These are phyloP conservation scores for Epistrophe grossulariae DNA, from an alignment of 2,888 invertebrate species.

Conservation along the genomic window DNA sequence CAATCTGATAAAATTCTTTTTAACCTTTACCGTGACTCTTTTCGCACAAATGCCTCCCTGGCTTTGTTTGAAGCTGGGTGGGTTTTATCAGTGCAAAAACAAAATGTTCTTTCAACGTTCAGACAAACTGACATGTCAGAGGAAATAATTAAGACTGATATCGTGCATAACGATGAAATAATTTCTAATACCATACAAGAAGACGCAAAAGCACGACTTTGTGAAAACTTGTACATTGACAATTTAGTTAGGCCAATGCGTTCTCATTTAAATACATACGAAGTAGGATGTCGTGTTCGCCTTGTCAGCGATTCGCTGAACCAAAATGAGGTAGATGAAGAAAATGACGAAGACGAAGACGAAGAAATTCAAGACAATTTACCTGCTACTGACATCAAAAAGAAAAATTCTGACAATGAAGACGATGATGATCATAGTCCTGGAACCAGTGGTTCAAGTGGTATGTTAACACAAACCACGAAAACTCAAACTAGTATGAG, in stretches of 20 bases:
- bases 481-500: constrained; percentile 78
- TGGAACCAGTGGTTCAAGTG: constrained; percentile 86
- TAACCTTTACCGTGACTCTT: constrained; percentile 51
- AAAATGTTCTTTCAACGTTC: constrained; percentile 22
- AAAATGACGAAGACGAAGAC: constrained; percentile 82
- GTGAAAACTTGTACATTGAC: constrained; percentile 83
- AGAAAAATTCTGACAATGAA: constrained; percentile 83
- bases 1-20: constrained; percentile 32
- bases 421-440: constrained; percentile 87
- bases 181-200: constrained; percentile 23
- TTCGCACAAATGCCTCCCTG: constrained; percentile 39
- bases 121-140: constrained; percentile 45
- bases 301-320: constrained; percentile 86
- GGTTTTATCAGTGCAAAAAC: constrained; percentile 33
- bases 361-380: constrained; percentile 77
- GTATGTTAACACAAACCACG: constrained; percentile 79
- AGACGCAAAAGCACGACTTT: constrained; percentile 15
- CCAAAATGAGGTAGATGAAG: constrained; percentile 85
- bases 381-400: constrained; percentile 81
- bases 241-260: constrained; percentile 86
- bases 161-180: constrained; percentile 23
- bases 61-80: constrained; percentile 37
- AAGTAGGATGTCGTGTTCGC: constrained; percentile 43
- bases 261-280: constrained; percentile 16
- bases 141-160: constrained; percentile 53